Evolutionary conservation across 2,113 vertebrate species (phyloP).

Genomic region (Pteropus alecto): DNA sequence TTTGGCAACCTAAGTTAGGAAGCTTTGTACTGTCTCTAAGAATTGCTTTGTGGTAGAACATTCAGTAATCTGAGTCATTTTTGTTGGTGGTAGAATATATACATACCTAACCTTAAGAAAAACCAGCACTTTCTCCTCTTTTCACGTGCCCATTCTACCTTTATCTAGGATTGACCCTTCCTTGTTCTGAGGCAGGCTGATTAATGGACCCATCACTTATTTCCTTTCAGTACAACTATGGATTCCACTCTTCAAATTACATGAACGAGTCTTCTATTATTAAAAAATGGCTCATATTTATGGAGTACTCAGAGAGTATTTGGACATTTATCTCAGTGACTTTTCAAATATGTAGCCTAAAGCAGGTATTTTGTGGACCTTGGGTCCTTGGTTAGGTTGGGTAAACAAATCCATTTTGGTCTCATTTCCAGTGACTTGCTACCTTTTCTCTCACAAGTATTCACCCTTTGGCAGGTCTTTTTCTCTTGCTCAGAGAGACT

Average conservation of each 20-base stretch:
- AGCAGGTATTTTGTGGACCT: not conserved
- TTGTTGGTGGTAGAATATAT: not conserved
- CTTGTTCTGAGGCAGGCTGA: constrained; percentile 29
- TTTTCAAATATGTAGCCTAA: constrained; percentile 29
- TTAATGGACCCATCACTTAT: constrained; percentile 15
- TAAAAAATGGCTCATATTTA: constrained; percentile 37
- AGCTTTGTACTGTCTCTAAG: constrained; percentile 35
- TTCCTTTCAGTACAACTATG: constrained; percentile 14
- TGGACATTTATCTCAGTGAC: constrained; percentile 29
- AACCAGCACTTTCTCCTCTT: not conserved
- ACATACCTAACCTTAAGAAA: not conserved
- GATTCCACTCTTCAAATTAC: constrained; percentile 23
- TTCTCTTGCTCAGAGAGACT: not conserved
- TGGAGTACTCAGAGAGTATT: constrained; percentile 1
- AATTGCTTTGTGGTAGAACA: constrained; percentile 22
- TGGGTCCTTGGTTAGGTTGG: not conserved
- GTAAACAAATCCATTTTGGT: not conserved
- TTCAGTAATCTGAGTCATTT: not conserved
- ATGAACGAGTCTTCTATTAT: constrained; percentile 24
- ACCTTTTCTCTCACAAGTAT: not conserved
- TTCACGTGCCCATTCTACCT: not conserved
- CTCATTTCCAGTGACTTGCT: not conserved
- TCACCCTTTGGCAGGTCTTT: not conserved
- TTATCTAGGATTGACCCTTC: not conserved
- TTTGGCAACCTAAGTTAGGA: constrained; percentile 40